These are phyloP conservation scores for Engystomops pustulosus DNA, from an alignment of 2,113 vertebrate species.

Conservation along the genomic window DNA sequence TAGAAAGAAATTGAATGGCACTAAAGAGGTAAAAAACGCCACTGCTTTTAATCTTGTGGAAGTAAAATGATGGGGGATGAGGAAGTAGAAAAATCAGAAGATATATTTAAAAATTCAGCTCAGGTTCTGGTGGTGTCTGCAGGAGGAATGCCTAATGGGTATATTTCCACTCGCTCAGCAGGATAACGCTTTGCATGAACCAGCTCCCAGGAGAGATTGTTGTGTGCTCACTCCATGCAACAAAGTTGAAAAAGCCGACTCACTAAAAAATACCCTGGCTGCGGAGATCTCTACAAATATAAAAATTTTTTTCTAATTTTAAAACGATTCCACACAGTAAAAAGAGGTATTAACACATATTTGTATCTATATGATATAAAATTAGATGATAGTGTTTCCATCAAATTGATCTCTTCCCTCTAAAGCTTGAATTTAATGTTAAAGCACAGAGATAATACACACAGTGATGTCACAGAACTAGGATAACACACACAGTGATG, in stretches of 20 bases:
- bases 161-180: constrained; percentile 91
- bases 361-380: too few species aligned
- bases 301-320: constrained; percentile 17
- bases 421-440: too few species aligned
- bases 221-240: constrained; percentile 83
- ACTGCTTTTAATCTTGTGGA: constrained; percentile 19
- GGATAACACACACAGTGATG: too few species aligned
- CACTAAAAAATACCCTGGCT: constrained; percentile 26
- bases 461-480: too few species aligned
- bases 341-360: not conserved
- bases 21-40: not conserved
- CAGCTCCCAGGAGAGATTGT: constrained; percentile 86
- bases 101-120: constrained; percentile 77
- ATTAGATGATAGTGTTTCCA: too few species aligned
- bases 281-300: constrained; percentile 8
- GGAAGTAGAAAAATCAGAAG: constrained; percentile 57
- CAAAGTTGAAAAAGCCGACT: constrained; percentile 69
- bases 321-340: not conserved
- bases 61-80: constrained; percentile 36
- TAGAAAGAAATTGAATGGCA: not conserved
- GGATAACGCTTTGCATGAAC: constrained; percentile 91
- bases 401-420: too few species aligned
- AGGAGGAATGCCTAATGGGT: constrained; percentile 86
- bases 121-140: constrained; percentile 81
- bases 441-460: too few species aligned